Evolutionary conservation across 2,797 vertebrate species (phyloP).

Genomic region (Arctocebus calabarensis): DNA sequence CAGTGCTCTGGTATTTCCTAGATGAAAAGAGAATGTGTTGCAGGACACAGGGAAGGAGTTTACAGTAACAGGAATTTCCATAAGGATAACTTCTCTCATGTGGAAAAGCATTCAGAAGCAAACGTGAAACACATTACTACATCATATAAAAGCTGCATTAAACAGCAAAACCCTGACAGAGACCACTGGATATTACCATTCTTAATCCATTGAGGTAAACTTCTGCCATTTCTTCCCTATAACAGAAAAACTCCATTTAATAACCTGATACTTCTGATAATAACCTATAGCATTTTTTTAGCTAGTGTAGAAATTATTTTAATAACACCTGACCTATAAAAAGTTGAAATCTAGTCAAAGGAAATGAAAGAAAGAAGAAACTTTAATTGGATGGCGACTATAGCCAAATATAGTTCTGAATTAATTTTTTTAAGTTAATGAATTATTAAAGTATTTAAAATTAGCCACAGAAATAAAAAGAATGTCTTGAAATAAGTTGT

Average conservation of each 20-base stretch:
- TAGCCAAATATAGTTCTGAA: not conserved
- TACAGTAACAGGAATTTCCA: not conserved
- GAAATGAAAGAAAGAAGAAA: not conserved
- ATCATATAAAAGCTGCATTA: not conserved
- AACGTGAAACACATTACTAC: conserved; percentile 24
- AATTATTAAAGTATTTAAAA: conserved; percentile 54
- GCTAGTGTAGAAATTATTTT: not conserved
- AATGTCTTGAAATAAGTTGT: not conserved
- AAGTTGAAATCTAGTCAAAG: conserved; percentile 28
- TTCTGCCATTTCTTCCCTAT: not conserved
- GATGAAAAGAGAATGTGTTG: not conserved
- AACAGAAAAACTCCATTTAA: not conserved
- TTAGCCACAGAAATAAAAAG: not conserved
- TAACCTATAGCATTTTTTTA: not conserved
- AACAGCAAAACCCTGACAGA: not conserved
- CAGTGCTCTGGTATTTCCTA: not conserved
- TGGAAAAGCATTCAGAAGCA: conserved; percentile 11
- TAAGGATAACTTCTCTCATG: not conserved
- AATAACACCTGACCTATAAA: not conserved
- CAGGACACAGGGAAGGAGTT: not conserved
- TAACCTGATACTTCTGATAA: not conserved
- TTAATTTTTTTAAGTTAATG: not conserved
- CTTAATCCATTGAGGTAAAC: not conserved
- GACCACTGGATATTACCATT: not conserved
- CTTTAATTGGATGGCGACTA: not conserved